phyloP scores from a whole-genome alignment of 2,888 invertebrate genomes.

The Thumatha senex region DNA sequence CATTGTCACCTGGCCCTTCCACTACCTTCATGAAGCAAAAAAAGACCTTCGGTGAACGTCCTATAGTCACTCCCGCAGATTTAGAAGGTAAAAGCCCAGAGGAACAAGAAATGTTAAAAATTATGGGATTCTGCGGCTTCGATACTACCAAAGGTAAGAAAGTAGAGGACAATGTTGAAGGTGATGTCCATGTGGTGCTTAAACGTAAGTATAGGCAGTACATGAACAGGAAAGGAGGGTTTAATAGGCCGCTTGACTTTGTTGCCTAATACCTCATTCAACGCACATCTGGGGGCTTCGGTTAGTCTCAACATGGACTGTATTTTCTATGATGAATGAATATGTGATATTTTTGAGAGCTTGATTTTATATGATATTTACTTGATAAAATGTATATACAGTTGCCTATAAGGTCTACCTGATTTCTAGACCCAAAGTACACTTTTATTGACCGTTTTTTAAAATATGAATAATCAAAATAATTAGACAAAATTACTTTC shows the following conservation, averaged over 20 bases:
- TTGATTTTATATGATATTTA: constrained; percentile 35
- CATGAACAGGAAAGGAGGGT: constrained; percentile 99
- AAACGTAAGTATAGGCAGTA: constrained; percentile 99
- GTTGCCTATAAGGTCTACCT: too few species aligned
- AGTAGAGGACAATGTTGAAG: constrained; percentile 96
- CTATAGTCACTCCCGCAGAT: constrained; percentile 90
- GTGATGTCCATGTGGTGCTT: constrained; percentile 97
- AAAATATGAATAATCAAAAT: too few species aligned
- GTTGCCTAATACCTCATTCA: constrained; percentile 85
- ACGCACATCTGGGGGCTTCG: constrained; percentile 16
- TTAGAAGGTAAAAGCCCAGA: constrained; percentile 95
- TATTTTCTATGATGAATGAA: constrained; percentile 35
- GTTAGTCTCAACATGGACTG: constrained; percentile 10
- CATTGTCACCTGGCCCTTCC: constrained; percentile 66
- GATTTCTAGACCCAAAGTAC: too few species aligned
- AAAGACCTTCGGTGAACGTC: constrained; percentile 82
- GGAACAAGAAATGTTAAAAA: constrained; percentile 96
- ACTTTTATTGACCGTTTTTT: too few species aligned
- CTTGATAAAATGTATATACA: too few species aligned
- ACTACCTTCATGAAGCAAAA: constrained; percentile 68
- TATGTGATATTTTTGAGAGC: constrained; percentile 50
- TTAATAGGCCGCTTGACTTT: constrained; percentile 98
- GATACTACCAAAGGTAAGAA: constrained; percentile 98
- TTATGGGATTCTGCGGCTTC: constrained; percentile 99
- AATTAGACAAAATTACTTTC: too few species aligned